Evolutionary conservation across 2,888 invertebrate species (phyloP).

Genomic region (Amblyjoppa fuscipennis): DNA sequence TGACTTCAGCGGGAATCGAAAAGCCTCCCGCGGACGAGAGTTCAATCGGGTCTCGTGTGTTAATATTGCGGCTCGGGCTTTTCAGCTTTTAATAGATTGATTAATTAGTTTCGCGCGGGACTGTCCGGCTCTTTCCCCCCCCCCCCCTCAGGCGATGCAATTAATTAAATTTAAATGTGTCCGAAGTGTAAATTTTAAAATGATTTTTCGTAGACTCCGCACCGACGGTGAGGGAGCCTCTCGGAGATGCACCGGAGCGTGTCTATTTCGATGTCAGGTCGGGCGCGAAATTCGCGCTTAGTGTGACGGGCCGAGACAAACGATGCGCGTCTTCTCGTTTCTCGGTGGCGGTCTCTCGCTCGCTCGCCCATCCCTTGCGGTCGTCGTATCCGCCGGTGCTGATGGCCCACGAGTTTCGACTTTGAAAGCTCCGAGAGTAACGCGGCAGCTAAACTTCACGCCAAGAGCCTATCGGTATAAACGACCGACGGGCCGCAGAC

Average conservation of each 20-base stretch:
- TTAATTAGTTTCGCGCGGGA: conserved; percentile 45
- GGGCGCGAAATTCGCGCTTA: conserved; percentile 66
- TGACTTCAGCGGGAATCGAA: background rate
- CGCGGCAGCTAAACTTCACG: conserved; percentile 13
- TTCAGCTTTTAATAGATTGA: conserved; percentile 65
- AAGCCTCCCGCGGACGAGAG: background rate
- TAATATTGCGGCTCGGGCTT: background rate
- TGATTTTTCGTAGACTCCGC: conserved; percentile 47
- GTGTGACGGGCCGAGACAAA: conserved; percentile 67
- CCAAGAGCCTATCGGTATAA: conserved; percentile 47
- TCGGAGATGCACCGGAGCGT: conserved; percentile 40
- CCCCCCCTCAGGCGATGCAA: conserved; percentile 21
- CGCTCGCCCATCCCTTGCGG: conserved; percentile 22
- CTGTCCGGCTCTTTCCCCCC: background rate
- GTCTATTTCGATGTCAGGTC: conserved; percentile 68
- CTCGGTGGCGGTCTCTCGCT: background rate
- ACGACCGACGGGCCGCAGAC: conserved; percentile 22
- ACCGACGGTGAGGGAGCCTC: background rate
- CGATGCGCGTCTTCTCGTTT: conserved; percentile 56
- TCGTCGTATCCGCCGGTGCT: conserved; percentile 15
- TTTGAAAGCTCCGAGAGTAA: conserved; percentile 3
- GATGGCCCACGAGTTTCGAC: conserved; percentile 26
- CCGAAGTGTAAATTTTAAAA: conserved; percentile 31
- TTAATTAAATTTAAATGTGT: conserved; percentile 55
- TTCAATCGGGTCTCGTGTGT: background rate